Percentiles rank a stretch among this genome's conserved stretches.
Conservation (phyloP, 2,797 vertebrate genomes). For the Malurus splendens region DNA sequence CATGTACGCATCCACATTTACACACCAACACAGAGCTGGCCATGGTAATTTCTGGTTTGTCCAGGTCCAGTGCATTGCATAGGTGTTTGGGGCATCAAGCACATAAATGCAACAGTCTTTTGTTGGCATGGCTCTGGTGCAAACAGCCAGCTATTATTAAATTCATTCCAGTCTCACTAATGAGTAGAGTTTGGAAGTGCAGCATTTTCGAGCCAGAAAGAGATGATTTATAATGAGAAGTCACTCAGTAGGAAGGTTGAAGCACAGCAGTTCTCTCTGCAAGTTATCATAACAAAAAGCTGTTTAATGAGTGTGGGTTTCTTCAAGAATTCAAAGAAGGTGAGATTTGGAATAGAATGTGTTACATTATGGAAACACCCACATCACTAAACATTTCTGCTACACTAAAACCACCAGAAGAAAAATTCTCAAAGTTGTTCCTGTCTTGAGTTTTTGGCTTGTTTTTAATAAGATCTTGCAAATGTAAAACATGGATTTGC, state of each 20-base stretch:
- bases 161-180: conserved; percentile 66
- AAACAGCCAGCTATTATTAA: conserved; percentile 55
- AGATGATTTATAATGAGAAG: conserved; percentile 69
- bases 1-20: background rate
- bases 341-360: conserved; percentile 24
- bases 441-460: background rate
- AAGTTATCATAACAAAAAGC: conserved; percentile 61
- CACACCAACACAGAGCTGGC: background rate
- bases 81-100: conserved; percentile 1
- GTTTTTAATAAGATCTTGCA: background rate
- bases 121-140: background rate
- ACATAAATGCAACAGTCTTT: conserved; percentile 49
- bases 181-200: conserved; percentile 45
- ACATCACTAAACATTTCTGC: background rate
- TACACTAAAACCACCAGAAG: background rate
- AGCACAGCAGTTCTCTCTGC: conserved; percentile 40
- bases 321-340: conserved; percentile 41
- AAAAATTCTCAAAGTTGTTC: background rate
- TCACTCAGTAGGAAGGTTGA: conserved; percentile 57
- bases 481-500: background rate
- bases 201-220: conserved; percentile 63
- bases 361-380: conserved; percentile 26
- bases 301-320: conserved; percentile 61
- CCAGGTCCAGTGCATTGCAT: background rate
- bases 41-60: conserved; percentile 17